phyloP scores from a whole-genome alignment of 2,888 invertebrate genomes.

The Xiphydria camelus region DNA sequence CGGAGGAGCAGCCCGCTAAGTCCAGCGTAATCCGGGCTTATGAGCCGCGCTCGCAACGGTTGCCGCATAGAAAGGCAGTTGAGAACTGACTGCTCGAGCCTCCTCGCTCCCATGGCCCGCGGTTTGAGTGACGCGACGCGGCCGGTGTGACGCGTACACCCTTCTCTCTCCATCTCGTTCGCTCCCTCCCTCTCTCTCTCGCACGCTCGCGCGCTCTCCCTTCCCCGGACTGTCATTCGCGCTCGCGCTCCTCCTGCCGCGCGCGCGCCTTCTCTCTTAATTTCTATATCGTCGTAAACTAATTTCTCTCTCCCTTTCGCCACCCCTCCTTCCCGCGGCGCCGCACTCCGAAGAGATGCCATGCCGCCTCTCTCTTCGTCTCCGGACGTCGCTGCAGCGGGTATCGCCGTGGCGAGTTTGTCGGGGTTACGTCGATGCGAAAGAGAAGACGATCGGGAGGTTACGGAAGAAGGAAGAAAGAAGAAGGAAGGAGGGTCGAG shows the following conservation, averaged over 20 bases:
- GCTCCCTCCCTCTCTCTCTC: constrained; percentile 10
- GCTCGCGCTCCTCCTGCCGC: constrained; percentile 14
- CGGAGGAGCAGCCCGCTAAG: constrained; percentile 40
- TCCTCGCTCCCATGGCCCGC: constrained; percentile 31
- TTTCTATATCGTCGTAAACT: no score
- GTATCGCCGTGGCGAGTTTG: background rate
- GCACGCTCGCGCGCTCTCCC: constrained; percentile 14
- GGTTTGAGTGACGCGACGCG: constrained; percentile 54
- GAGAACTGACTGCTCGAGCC: constrained; percentile 50
- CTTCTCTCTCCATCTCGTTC: constrained; percentile 26
- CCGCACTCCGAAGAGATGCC: no score
- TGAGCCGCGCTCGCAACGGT: constrained; percentile 46
- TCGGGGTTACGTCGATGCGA: background rate
- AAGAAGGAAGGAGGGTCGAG: background rate
- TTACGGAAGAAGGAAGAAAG: no score
- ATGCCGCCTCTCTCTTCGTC: background rate
- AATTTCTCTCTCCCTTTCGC: background rate
- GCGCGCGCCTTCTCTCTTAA: constrained; percentile 11
- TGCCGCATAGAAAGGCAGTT: constrained; percentile 55
- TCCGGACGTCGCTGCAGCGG: background rate
- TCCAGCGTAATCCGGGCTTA: constrained; percentile 47
- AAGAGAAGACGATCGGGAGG: background rate
- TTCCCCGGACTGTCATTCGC: constrained; percentile 7
- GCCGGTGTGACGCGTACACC: constrained; percentile 52
- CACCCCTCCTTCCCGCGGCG: background rate